phyloP scores from a whole-genome alignment of 2,797 vertebrate species.

The Adelosebastes latens region DNA sequence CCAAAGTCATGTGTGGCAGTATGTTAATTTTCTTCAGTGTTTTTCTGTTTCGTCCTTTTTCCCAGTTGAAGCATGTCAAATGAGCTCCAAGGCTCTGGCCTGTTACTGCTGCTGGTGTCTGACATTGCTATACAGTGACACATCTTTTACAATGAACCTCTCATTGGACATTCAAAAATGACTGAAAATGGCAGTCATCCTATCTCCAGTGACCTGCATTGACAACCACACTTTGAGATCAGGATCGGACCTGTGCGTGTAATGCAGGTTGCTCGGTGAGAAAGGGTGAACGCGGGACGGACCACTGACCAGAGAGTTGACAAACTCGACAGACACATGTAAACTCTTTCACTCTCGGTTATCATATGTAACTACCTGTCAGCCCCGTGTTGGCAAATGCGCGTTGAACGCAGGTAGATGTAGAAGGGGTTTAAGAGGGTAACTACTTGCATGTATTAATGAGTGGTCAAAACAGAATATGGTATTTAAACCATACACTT shows the following conservation, averaged over 20 bases:
- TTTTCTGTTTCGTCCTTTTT: constrained; percentile 20
- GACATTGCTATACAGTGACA: constrained; percentile 13
- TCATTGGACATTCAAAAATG: neutral
- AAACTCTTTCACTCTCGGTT: neutral
- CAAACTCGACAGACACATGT: neutral
- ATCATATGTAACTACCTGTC: neutral
- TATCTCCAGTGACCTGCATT: neutral
- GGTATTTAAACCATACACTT: constrained; percentile 28
- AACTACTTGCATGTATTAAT: neutral
- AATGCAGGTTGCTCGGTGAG: neutral
- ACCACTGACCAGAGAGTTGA: neutral
- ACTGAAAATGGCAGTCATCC: neutral
- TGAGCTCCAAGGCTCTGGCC: constrained; percentile 18
- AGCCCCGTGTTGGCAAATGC: neutral
- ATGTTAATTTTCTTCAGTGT: constrained; percentile 31
- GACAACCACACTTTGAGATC: neutral
- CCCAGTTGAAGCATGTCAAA: constrained; percentile 37
- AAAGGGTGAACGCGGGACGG: neutral
- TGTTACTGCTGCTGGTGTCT: constrained; percentile 21
- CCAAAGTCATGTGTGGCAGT: constrained; percentile 19
- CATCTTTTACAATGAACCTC: constrained; percentile 8
- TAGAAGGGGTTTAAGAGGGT: neutral
- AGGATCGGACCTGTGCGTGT: neutral
- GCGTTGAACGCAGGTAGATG: neutral
- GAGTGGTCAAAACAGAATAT: constrained; percentile 14